Percentiles rank a stretch among this genome's conserved stretches.
These are phyloP conservation scores for Cephalopholis sonnerati DNA, from an alignment of 2,113 vertebrate species.

Conservation along the genomic window DNA sequence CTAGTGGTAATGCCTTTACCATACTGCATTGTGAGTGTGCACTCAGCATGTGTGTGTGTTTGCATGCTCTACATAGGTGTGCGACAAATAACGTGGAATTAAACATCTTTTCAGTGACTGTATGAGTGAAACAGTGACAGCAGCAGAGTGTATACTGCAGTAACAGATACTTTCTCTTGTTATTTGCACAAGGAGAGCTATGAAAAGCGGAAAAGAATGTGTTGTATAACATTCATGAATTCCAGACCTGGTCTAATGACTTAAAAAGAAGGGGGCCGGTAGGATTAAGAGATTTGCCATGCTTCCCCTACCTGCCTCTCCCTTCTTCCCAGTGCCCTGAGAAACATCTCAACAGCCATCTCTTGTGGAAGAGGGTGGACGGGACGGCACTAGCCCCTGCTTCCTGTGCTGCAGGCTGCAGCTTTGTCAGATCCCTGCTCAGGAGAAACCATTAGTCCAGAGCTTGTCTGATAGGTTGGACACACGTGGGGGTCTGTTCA, in stretches of 20 bases:
- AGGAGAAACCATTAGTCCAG: slow-evolving; percentile 76
- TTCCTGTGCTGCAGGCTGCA: slow-evolving; percentile 75
- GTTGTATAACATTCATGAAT: slow-evolving; percentile 82
- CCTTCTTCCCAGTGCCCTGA: slow-evolving; percentile 56
- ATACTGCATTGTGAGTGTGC: slow-evolving; percentile 38
- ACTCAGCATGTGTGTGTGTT: slow-evolving; percentile 9
- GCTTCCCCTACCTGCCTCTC: slow-evolving; percentile 71
- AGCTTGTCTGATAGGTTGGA: slow-evolving; percentile 55
- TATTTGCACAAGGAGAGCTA: slow-evolving; percentile 66
- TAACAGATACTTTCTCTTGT: slow-evolving; percentile 43
- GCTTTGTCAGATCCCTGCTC: slow-evolving; percentile 67
- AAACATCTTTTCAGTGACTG: slow-evolving; percentile 26
- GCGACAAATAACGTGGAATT: slow-evolving; percentile 16
- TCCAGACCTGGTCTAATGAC: slow-evolving; percentile 83
- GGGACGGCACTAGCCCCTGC: slow-evolving; percentile 50
- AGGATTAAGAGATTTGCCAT: slow-evolving; percentile 81
- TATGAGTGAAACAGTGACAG: slow-evolving; percentile 19
- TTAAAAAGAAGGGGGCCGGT: slow-evolving; percentile 83
- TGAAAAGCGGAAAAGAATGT: slow-evolving; percentile 74
- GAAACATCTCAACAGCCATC: slow-evolving; percentile 67
- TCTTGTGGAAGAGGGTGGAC: slow-evolving; percentile 60
- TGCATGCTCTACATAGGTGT: slow-evolving; percentile 21
- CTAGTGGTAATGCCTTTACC: slow-evolving; percentile 73
- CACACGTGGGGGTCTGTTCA: slow-evolving; percentile 53
- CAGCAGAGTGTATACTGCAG: not conserved